Evolutionary conservation across 2,113 vertebrate genomes (phyloP).

Genomic region (Cyrtonyx montezumae): DNA sequence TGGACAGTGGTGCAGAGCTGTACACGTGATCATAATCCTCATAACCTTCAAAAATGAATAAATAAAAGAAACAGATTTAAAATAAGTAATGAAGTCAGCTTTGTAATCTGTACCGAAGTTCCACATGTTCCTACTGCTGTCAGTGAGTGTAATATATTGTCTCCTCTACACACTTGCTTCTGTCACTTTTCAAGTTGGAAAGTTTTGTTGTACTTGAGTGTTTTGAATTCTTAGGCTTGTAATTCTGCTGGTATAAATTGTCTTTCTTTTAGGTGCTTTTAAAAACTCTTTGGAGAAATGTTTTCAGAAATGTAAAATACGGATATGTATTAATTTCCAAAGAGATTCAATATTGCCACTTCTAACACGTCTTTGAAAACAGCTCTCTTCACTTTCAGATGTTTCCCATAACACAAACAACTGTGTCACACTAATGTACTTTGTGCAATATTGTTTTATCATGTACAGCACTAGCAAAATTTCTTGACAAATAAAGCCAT

Average conservation of each 20-base stretch:
- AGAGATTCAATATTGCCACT: background rate
- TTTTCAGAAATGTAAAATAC: background rate
- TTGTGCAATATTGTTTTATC: background rate
- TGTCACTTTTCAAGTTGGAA: background rate
- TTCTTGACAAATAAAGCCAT: background rate
- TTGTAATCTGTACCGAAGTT: background rate
- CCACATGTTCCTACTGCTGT: background rate
- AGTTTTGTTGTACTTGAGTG: background rate
- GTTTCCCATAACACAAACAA: background rate
- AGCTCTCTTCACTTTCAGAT: background rate
- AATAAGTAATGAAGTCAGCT: background rate
- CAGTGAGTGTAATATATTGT: background rate
- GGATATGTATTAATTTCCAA: background rate
- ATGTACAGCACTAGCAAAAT: background rate
- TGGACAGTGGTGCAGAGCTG: constrained; percentile 41
- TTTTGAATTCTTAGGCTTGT: background rate
- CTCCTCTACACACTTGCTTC: background rate
- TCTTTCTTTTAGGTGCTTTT: background rate
- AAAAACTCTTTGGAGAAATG: background rate
- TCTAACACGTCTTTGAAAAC: fast-evolving
- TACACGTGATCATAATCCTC: constrained; percentile 66
- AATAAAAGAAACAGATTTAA: constrained; percentile 17
- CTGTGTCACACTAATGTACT: background rate
- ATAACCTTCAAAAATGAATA: constrained; percentile 74
- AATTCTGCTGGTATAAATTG: background rate